These are phyloP conservation scores for Eudasyphora cyanicolor DNA, from an alignment of 2,888 invertebrate genomes.

Conservation along the genomic window DNA sequence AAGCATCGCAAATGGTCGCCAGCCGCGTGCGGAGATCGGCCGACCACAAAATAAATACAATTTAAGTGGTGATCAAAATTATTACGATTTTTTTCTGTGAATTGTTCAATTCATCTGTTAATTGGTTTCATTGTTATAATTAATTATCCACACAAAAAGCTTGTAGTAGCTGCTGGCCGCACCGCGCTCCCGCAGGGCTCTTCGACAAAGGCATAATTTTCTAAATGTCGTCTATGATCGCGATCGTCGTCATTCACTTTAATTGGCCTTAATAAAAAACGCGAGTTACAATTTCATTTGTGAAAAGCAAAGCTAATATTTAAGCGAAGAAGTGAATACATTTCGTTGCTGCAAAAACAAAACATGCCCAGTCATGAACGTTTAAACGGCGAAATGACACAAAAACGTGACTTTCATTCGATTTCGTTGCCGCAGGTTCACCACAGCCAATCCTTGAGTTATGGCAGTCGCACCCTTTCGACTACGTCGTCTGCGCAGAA, in stretches of 20 bases:
- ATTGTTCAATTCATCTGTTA: constrained; percentile 43
- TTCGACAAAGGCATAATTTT: constrained; percentile 55
- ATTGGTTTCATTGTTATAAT: constrained; percentile 32
- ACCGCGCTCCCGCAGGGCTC: constrained; percentile 4
- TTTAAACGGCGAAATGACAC: constrained; percentile 41
- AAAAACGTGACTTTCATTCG: constrained; percentile 52
- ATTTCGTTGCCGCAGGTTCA: constrained; percentile 72
- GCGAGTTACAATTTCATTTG: constrained; percentile 52
- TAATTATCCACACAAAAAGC: constrained; percentile 6
- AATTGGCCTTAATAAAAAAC: constrained; percentile 62
- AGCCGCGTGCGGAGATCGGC: constrained; percentile 13
- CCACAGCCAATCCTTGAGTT: constrained; percentile 47
- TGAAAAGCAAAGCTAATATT: constrained; percentile 33
- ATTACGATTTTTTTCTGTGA: background rate
- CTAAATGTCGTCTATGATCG: background rate
- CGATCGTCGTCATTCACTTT: constrained; percentile 12
- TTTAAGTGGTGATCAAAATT: constrained; percentile 15
- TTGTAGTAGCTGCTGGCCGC: background rate
- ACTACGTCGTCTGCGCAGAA: constrained; percentile 22
- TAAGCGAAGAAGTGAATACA: background rate
- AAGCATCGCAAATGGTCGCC: constrained; percentile 52
- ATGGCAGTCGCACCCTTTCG: constrained; percentile 20
- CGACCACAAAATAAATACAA: background rate
- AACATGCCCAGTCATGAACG: constrained; percentile 43
- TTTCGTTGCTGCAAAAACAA: background rate